A percentile compares a stretch with the other conserved stretches of the same genome.
These are phyloP conservation scores for Hofmannophila pseudospretella DNA, from an alignment of 2,888 invertebrate genomes.

Conservation along the genomic window DNA sequence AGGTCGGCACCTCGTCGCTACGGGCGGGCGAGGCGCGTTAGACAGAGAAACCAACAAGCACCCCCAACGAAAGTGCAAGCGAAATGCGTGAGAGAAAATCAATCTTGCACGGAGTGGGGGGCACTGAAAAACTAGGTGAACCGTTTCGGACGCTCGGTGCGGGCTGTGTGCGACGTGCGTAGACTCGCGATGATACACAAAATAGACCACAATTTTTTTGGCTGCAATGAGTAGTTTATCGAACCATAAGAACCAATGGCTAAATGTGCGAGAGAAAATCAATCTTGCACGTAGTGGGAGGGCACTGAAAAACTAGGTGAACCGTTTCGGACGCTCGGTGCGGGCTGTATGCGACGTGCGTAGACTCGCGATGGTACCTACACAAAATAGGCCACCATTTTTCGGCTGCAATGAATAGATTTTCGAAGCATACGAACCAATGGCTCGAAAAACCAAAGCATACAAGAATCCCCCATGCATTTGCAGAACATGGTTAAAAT, in stretches of 20 bases:
- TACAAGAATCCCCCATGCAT: neutral
- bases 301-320: constrained; percentile 71
- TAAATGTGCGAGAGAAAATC: constrained; percentile 73
- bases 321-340: constrained; percentile 46
- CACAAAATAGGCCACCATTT: constrained; percentile 10
- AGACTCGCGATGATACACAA: constrained; percentile 29
- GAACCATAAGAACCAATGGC: too few relatives aligned
- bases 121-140: constrained; percentile 71
- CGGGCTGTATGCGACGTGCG: constrained; percentile 39
- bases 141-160: constrained; percentile 43
- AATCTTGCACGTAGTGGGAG: constrained; percentile 71
- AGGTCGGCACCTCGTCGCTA: constrained; percentile 67
- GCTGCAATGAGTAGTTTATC: constrained; percentile 29
- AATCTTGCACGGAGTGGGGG: constrained; percentile 71
- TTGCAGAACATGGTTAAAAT: neutral
- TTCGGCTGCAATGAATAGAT: constrained; percentile 26
- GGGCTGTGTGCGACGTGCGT: constrained; percentile 39
- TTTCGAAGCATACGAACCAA: neutral
- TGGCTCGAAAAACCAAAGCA: neutral
- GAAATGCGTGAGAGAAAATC: constrained; percentile 73
- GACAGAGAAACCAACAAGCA: constrained; percentile 50
- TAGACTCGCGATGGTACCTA: constrained; percentile 29
- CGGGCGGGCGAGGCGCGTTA: constrained; percentile 28
- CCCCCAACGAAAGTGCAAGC: constrained; percentile 68
- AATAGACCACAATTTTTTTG: constrained; percentile 7